Conservation (phyloP, 2,113 vertebrate species). For the Stigmatopora nigra region DNA sequence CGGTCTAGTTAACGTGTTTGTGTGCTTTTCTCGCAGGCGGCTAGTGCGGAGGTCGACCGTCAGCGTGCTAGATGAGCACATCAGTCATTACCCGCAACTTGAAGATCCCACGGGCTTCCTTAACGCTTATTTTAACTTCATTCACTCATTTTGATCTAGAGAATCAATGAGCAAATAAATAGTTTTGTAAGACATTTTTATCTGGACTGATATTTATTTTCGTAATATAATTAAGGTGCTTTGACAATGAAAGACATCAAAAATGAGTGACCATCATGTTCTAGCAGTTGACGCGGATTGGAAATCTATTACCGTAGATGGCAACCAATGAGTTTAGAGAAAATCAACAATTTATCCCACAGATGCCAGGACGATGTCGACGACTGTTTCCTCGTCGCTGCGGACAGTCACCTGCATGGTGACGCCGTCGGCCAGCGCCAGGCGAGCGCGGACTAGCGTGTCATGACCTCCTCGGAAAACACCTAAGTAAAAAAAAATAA, state of each 20-base stretch:
- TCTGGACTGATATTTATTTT: neutral
- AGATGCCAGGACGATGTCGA: conserved; percentile 87
- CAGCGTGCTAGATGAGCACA: conserved; percentile 85
- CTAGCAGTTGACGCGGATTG: too few species aligned
- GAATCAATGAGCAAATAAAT: conserved; percentile 73
- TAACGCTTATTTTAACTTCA: conserved; percentile 87
- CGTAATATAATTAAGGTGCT: too few species aligned
- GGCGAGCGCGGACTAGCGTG: conserved; percentile 80
- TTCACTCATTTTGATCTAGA: conserved; percentile 85
- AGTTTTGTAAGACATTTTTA: conserved; percentile 58
- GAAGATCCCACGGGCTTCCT: conserved; percentile 91
- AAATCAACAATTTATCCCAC: conserved; percentile 65
- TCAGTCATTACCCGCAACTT: conserved; percentile 93
- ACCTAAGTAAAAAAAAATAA: conserved; percentile 58
- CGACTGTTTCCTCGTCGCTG: conserved; percentile 79
- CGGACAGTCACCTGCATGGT: conserved; percentile 98
- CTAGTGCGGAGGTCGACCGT: conserved; percentile 81
- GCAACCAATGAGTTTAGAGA: neutral
- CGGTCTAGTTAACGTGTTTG: rapidly evolving
- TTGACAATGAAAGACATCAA: neutral
- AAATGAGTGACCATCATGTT: too few species aligned
- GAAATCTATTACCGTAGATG: too few species aligned
- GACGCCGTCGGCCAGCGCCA: conserved; percentile 88
- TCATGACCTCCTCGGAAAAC: conserved; percentile 86
- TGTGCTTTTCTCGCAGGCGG: conserved; percentile 60